phyloP scores from a whole-genome alignment of 2,888 invertebrate genomes.

The Lithophane semibrunnea region DNA sequence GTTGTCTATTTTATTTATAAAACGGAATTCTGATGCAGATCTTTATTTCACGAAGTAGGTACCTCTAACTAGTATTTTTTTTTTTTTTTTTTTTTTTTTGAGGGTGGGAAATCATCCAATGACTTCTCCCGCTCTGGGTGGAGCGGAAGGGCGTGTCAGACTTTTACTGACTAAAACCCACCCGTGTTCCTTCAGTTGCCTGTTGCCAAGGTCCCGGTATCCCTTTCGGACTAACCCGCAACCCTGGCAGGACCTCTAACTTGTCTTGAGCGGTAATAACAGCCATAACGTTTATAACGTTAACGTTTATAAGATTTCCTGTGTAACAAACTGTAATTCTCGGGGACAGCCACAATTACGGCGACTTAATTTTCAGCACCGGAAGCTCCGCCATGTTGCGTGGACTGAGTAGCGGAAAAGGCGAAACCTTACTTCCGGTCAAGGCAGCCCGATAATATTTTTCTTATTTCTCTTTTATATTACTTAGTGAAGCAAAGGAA shows the following conservation, averaged over 20 bases:
- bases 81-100: too few relatives aligned
- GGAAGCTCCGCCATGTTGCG: constrained; percentile 76
- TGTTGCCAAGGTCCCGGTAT: too few relatives aligned
- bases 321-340: constrained; percentile 61
- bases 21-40: neutral
- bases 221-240: too few relatives aligned
- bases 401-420: constrained; percentile 77
- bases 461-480: constrained; percentile 61
- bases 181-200: too few relatives aligned
- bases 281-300: too few relatives aligned
- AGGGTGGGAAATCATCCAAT: too few relatives aligned
- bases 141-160: too few relatives aligned
- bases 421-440: constrained; percentile 76
- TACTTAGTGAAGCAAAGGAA: constrained; percentile 39
- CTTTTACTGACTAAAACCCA: too few relatives aligned
- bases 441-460: constrained; percentile 70
- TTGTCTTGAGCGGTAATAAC: constrained; percentile 29
- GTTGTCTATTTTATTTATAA: neutral
- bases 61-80: too few relatives aligned
- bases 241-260: too few relatives aligned
- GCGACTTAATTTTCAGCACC: constrained; percentile 72
- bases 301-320: constrained; percentile 65
- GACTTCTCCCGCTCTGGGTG: too few relatives aligned
- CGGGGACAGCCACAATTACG: constrained; percentile 64
- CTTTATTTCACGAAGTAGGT: neutral